Conservation (phyloP, 2,888 invertebrate genomes). For the Sphinx pinastri region DNA sequence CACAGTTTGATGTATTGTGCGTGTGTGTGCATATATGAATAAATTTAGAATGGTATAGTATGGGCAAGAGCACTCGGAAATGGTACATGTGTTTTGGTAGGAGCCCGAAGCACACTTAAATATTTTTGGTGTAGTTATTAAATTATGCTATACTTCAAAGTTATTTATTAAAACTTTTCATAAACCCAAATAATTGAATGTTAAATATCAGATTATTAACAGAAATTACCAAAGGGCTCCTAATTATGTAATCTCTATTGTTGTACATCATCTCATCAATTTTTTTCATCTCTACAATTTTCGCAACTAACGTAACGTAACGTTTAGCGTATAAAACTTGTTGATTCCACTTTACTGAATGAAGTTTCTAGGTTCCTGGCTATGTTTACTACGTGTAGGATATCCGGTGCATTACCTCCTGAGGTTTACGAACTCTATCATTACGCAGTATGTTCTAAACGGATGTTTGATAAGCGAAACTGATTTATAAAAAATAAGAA, state of each 20-base stretch:
- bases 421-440: background rate
- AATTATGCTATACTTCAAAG: too few relatives aligned
- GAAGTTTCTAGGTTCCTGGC: background rate
- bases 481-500: background rate
- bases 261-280: too few relatives aligned
- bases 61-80: constrained; percentile 13
- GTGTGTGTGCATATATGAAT: constrained; percentile 46
- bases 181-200: too few relatives aligned
- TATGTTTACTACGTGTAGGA: background rate
- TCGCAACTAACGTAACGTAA: too few relatives aligned
- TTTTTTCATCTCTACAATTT: too few relatives aligned
- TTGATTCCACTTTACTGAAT: background rate
- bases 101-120: too few relatives aligned
- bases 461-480: background rate
- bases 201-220: too few relatives aligned
- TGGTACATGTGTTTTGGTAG: background rate
- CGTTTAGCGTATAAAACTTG: background rate
- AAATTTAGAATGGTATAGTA: constrained; percentile 33
- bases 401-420: background rate
- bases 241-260: too few relatives aligned
- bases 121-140: too few relatives aligned
- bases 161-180: too few relatives aligned
- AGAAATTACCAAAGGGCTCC: too few relatives aligned
- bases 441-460: background rate
- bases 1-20: constrained; percentile 36